Evolutionary conservation across 2,797 vertebrate genomes (phyloP).

Genomic region (Acipenser transmontanus): DNA sequence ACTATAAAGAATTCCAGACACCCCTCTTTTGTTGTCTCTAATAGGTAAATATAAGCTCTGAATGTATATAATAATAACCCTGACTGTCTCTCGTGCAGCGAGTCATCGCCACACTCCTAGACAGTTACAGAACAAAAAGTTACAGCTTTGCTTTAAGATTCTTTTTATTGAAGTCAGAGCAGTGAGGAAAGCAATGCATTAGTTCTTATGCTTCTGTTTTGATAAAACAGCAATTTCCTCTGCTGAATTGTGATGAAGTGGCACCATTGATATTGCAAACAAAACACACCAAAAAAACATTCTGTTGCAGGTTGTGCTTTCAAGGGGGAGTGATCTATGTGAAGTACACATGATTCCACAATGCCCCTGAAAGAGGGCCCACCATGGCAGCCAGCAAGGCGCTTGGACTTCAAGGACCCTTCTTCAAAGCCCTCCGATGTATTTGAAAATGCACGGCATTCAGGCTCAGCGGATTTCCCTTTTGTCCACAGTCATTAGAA

Average conservation of each 20-base stretch:
- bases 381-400: conserved; percentile 74
- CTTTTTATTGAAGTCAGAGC: conserved; percentile 49
- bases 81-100: no score
- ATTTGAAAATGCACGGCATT: conserved; percentile 64
- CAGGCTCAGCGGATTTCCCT: conserved; percentile 71
- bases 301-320: conserved; percentile 52
- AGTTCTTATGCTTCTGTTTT: conserved; percentile 46
- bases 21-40: no score
- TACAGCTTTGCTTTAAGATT: conserved; percentile 46
- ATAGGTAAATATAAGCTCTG: no score
- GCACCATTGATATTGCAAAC: conserved; percentile 57
- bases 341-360: conserved; percentile 56
- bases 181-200: conserved; percentile 51
- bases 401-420: conserved; percentile 64
- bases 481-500: conserved; percentile 90
- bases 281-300: conserved; percentile 53
- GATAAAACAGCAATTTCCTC: conserved; percentile 54
- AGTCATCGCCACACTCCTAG: conserved; percentile 47
- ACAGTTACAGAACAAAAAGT: conserved; percentile 56
- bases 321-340: conserved; percentile 50
- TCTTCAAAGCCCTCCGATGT: conserved; percentile 69
- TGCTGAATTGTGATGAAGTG: conserved; percentile 63
- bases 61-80: background rate
- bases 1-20: no score
- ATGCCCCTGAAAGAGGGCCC: conserved; percentile 68